These are phyloP conservation scores for Drosophila lacteicornis DNA, from an alignment of 1,140 invertebrate species.

Conservation along the genomic window DNA sequence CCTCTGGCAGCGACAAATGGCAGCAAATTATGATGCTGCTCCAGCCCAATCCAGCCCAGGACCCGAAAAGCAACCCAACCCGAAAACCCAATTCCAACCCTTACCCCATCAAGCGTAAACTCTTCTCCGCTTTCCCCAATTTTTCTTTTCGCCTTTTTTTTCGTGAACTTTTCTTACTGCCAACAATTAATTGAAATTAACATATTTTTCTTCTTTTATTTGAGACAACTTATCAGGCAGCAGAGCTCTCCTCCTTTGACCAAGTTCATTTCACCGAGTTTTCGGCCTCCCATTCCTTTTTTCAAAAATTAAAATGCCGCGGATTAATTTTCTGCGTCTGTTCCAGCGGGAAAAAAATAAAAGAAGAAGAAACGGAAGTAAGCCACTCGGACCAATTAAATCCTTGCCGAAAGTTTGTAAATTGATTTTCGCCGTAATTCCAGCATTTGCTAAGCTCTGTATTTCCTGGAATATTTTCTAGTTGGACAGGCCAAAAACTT, in stretches of 20 bases:
- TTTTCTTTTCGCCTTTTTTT: conserved; percentile 41
- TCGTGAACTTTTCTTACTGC: conserved; percentile 43
- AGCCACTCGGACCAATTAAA: conserved; percentile 44
- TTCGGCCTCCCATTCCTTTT: not conserved
- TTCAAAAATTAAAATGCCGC: conserved; percentile 5
- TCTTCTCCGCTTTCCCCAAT: conserved; percentile 23
- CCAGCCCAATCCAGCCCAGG: not conserved
- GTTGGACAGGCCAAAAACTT: conserved; percentile 11
- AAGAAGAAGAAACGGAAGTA: conserved; percentile 19
- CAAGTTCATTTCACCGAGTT: conserved; percentile 39
- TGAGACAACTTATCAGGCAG: conserved; percentile 59
- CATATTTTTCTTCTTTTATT: conserved; percentile 77
- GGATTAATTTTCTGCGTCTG: conserved; percentile 32
- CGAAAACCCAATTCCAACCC: conserved; percentile 7
- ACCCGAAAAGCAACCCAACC: not conserved
- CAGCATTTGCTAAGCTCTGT: not conserved
- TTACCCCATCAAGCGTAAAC: conserved; percentile 36
- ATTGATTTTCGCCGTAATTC: conserved; percentile 49
- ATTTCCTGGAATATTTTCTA: conserved; percentile 5
- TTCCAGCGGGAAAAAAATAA: not conserved
- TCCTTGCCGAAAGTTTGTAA: conserved; percentile 41
- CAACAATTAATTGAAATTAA: conserved; percentile 82
- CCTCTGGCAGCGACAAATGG: conserved; percentile 63
- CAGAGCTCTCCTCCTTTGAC: not conserved
- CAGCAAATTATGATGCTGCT: conserved; percentile 66